Evolutionary conservation across 2,888 invertebrate species (phyloP).

Genomic region (Barypeithes pellucidus): DNA sequence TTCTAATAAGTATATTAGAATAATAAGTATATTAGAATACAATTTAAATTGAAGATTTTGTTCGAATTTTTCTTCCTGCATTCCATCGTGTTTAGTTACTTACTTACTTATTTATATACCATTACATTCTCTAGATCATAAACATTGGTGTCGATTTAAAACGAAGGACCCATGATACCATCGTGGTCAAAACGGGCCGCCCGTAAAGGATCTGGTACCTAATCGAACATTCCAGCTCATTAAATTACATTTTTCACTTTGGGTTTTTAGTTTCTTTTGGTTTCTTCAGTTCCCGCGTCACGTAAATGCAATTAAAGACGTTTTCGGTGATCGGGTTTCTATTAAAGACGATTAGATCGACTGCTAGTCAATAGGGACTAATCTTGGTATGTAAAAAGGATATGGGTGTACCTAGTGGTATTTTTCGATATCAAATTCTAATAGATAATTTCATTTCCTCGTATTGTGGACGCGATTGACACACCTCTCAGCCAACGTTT

Average conservation of each 20-base stretch:
- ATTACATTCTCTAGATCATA: constrained; percentile 19
- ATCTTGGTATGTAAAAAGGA: constrained; percentile 44
- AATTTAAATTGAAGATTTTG: no score
- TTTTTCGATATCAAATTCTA: constrained; percentile 14
- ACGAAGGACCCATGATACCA: constrained; percentile 30
- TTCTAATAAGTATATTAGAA: no score
- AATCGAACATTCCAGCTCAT: constrained; percentile 48
- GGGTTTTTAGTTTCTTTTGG: constrained; percentile 41
- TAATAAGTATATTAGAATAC: no score
- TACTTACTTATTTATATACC: constrained; percentile 4
- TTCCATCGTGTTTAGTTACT: no score
- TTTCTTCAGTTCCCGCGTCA: constrained; percentile 28
- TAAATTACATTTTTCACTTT: constrained; percentile 51
- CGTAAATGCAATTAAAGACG: constrained; percentile 38
- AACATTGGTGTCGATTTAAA: constrained; percentile 38
- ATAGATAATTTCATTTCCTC: neutral
- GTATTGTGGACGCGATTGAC: no score
- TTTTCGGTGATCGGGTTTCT: constrained; percentile 44
- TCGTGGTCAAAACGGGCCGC: constrained; percentile 24
- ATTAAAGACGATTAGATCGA: constrained; percentile 41
- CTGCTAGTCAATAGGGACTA: constrained; percentile 30
- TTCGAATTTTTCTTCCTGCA: no score
- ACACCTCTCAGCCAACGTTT: no score
- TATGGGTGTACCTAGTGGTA: constrained; percentile 25
- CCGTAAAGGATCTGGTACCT: constrained; percentile 29